Base-by-base conservation (phyloP, 2,888 invertebrate species). In the Epicampocera succincta region DNA sequence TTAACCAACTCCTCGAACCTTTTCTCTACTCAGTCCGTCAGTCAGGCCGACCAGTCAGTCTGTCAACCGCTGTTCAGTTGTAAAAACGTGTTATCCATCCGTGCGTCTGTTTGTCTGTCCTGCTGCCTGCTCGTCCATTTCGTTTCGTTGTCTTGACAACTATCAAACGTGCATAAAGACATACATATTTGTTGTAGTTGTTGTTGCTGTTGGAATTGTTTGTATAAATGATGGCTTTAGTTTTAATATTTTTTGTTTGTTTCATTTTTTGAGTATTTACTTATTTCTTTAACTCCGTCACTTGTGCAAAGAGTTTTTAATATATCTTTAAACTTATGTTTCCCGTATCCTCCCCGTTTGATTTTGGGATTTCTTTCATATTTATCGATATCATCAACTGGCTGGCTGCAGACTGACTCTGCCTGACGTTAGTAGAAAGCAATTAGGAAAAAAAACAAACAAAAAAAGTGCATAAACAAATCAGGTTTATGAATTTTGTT, bases 61-160 rank as follows among this genome's bases (percentile, higher is more conserved):
- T 40, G 40, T 73, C 56, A 46, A 29, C 33, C 63, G 33, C 12
- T 46, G 42, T 42, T 44, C 66, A 15, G 33, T 68, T 52, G 42
- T 60, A 21, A 33, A 44, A 33, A 54, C 61, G 17, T 44, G 44
- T 63, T 2, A 63, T 52, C 21, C 44, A 38, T 56, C 15, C 65
- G 15, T 40, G 2, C 21, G n/a, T 61, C 8, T 15, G 42, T 52
- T n/a, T 9, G 61, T 42, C 40, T 12, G 44, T 38, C 29, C n/a
- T n/a, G 25, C 1, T 12, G 48, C 48, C 25, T 21, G 38, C 48
- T 21, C 38, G 29, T 58, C 44, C 56, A 15, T 25, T 40, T 25
- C 46, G 15, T 8, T 60, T 25, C 68, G 68, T 77, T 77, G 81
- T 56, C 68, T 73, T 73, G 72, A 73, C 73, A 73, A 73, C 69